These are phyloP conservation scores for Aphidius colemani DNA, from an alignment of 2,888 invertebrate genomes.

Conservation along the genomic window DNA sequence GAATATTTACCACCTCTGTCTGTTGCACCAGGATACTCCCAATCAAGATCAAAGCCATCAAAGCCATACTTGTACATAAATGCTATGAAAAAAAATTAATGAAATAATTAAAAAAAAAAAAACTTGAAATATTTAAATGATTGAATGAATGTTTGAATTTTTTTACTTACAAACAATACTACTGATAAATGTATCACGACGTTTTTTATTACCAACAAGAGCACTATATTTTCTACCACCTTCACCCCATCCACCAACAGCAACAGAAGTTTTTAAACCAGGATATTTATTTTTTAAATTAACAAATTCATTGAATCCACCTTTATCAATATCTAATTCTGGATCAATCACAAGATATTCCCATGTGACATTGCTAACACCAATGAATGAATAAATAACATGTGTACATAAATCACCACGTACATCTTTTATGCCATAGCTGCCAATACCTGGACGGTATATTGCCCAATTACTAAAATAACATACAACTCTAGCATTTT, in stretches of 20 bases:
- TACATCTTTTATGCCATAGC: slow-evolving; percentile 82
- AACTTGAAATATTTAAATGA: background rate
- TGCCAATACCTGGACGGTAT: slow-evolving; percentile 80
- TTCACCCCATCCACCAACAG: slow-evolving; percentile 91
- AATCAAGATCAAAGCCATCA: slow-evolving; percentile 86
- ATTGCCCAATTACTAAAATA: slow-evolving; percentile 85
- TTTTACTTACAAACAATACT: slow-evolving; percentile 72
- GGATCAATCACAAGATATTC: slow-evolving; percentile 80
- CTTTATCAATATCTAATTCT: slow-evolving; percentile 76
- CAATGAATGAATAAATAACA: slow-evolving; percentile 86
- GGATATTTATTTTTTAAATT: slow-evolving; percentile 73
- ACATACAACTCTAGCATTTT: slow-evolving; percentile 62
- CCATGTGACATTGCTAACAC: slow-evolving; percentile 78
- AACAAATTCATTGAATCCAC: slow-evolving; percentile 81
- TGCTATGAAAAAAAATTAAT: slow-evolving; percentile 57
- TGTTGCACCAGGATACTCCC: slow-evolving; percentile 90
- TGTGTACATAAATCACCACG: slow-evolving; percentile 85
- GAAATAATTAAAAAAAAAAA: background rate
- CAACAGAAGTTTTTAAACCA: slow-evolving; percentile 75
- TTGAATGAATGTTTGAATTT: background rate
- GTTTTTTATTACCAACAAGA: slow-evolving; percentile 74
- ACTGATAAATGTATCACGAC: slow-evolving; percentile 73
- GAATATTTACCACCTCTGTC: slow-evolving; percentile 84
- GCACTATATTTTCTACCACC: slow-evolving; percentile 86
- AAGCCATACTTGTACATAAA: slow-evolving; percentile 79